Evolutionary conservation across 1,140 invertebrate species (phyloP).

Genomic region (Aradophagus sp.): DNA sequence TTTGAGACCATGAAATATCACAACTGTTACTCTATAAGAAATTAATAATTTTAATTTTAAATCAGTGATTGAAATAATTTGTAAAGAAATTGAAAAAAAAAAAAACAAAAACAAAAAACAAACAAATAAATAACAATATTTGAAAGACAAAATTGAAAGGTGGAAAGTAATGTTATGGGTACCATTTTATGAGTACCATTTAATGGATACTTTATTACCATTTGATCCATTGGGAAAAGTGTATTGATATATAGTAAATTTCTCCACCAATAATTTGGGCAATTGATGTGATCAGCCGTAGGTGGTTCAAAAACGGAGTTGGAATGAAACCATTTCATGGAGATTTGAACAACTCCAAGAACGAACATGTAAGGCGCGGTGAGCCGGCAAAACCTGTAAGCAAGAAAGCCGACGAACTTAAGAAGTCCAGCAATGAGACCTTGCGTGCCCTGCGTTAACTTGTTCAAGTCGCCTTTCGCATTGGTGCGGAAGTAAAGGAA

Average conservation of each 20-base stretch:
- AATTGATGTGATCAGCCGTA: constrained; percentile 85
- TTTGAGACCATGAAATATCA: too few relatives aligned
- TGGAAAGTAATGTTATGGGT: too few relatives aligned
- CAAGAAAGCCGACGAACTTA: constrained; percentile 86
- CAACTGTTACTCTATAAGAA: too few relatives aligned
- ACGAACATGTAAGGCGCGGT: constrained; percentile 90
- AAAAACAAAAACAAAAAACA: too few relatives aligned
- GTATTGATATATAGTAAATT: constrained; percentile 90
- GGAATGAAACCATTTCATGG: constrained; percentile 87
- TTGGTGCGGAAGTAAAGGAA: constrained; percentile 89
- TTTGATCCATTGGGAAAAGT: constrained; percentile 87
- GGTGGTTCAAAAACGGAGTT: constrained; percentile 89
- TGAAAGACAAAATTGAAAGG: too few relatives aligned
- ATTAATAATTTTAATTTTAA: too few relatives aligned
- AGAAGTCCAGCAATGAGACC: constrained; percentile 81
- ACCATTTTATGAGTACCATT: too few relatives aligned
- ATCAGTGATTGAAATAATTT: too few relatives aligned
- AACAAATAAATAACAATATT: too few relatives aligned
- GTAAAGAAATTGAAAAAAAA: too few relatives aligned
- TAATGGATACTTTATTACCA: too few relatives aligned
- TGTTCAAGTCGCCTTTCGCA: constrained; percentile 85
- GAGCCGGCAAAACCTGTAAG: constrained; percentile 84
- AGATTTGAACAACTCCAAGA: constrained; percentile 84
- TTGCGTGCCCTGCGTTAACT: constrained; percentile 81
- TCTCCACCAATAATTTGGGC: constrained; percentile 90